Evolutionary conservation across 2,888 invertebrate genomes (phyloP), one percentile per base, ranked within the genome.

Genomic region (Netelia melanura): DNA sequence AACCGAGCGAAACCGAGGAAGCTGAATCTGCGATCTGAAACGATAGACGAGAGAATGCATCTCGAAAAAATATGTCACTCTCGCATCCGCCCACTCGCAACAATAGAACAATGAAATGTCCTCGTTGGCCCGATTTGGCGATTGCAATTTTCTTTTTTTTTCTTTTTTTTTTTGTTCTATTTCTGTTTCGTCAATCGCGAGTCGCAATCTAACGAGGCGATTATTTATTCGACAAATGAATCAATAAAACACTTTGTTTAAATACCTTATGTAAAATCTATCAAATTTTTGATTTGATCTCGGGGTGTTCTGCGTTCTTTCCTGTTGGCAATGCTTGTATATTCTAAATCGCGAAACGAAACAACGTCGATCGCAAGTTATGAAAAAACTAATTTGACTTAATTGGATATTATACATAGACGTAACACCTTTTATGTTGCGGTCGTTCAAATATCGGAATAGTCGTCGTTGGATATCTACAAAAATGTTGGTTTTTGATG

Each of bases 1-100:
- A 93, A 91, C 88, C 90, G 90, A 91, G 76, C 76, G 91, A 92
- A 86, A 92, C 88, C 76, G 92, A 93, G 90, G 93, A 93, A 79
- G 88, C 89, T 86, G 91, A 93, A 88, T 91, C 93, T 84, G 87
- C 92, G 87, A 91, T 87, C 87, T 91, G 90, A 89, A 85, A 62
- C 38, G 30, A 14, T 70, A 61, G 65, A 56, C 43, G n/a, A 52
- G 64, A 72, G 56, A 30, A 10, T 56, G n/a, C 48, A 10, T 64
- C 79, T 11, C 11, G n/a, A n/a, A n/a, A 38, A 70, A 17, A 56
- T 17, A 70, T 79, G 30, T 79, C 70, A 71, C 11, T 71, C 70
- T 56, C 21, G n/a, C 67, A 58, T 64, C 68, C 68, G 58, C 78
- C 78, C 68, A 71, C 43, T 80, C 72, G 71, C 72, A 80, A 64